Evolutionary conservation across 2,113 vertebrate species (phyloP).

Genomic region (Mystacornis crossleyi): DNA sequence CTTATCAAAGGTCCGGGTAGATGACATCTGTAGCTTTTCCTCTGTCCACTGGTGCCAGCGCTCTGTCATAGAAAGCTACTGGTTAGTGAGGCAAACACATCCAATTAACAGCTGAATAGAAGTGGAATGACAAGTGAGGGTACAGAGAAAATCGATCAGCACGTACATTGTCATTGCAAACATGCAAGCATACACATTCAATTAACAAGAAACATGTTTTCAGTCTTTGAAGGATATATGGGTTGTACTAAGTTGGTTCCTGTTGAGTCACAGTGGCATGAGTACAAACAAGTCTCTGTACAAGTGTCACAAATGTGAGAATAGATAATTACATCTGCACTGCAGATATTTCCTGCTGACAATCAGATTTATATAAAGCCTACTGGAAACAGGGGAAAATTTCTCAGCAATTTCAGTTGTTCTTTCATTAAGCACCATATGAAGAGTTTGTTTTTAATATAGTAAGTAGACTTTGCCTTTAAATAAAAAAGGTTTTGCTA

Average conservation of each 20-base stretch:
- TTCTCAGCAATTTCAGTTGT: neutral
- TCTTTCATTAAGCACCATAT: neutral
- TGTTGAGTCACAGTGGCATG: neutral
- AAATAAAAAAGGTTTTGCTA: neutral
- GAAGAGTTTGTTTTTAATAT: neutral
- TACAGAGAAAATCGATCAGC: neutral
- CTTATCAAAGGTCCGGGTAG: neutral
- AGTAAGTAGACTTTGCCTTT: neutral
- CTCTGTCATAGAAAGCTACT: neutral
- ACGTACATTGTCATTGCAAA: neutral
- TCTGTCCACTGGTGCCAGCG: neutral
- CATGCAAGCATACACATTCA: neutral
- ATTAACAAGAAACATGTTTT: neutral
- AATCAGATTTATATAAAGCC: neutral
- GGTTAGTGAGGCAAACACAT: neutral
- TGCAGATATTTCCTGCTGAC: neutral
- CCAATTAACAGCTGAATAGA: neutral
- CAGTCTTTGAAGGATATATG: neutral
- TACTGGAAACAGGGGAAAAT: neutral
- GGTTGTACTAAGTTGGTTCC: neutral
- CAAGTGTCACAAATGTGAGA: neutral
- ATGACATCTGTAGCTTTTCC: neutral
- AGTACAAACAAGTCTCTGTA: neutral
- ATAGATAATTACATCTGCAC: neutral
- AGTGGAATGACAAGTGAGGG: neutral